phyloP scores from a whole-genome alignment of 2,888 invertebrate species.

The Aleiodes testaceus region DNA sequence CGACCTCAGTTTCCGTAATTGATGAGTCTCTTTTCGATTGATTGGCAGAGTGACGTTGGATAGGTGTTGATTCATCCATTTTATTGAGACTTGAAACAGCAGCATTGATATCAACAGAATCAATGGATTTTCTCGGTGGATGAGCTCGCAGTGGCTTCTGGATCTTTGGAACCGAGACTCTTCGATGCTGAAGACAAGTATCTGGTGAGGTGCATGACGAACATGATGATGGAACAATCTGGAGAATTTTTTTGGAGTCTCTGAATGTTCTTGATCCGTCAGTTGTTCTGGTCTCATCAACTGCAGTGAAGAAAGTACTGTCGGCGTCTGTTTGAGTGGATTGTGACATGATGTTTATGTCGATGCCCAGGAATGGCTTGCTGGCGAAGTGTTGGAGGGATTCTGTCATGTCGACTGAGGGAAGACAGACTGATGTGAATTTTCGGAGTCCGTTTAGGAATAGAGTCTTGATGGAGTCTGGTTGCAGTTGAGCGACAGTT shows the following conservation, averaged over 20 bases:
- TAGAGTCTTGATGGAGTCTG: neutral
- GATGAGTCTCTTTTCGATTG: too few species aligned
- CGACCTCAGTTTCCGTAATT: too few species aligned
- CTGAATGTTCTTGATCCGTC: neutral
- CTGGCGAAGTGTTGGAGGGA: neutral
- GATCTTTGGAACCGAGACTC: neutral
- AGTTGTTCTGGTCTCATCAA: neutral
- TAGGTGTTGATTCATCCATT: too few species aligned
- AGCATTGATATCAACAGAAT: neutral
- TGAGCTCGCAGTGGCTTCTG: constrained; percentile 31
- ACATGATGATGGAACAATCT: too few species aligned
- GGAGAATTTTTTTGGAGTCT: too few species aligned
- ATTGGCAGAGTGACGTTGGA: too few species aligned
- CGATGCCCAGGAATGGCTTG: neutral
- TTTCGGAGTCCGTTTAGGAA: constrained; percentile 15
- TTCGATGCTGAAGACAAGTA: neutral
- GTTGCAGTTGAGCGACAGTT: neutral
- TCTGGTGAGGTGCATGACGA: neutral
- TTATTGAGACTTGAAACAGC: neutral
- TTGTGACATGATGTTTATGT: neutral
- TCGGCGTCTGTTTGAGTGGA: neutral
- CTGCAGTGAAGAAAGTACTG: neutral
- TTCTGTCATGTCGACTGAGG: neutral
- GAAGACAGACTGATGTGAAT: neutral
- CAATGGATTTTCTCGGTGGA: constrained; percentile 11